phyloP scores from a whole-genome alignment of 2,113 vertebrate genomes.

The Trichechus manatus region DNA sequence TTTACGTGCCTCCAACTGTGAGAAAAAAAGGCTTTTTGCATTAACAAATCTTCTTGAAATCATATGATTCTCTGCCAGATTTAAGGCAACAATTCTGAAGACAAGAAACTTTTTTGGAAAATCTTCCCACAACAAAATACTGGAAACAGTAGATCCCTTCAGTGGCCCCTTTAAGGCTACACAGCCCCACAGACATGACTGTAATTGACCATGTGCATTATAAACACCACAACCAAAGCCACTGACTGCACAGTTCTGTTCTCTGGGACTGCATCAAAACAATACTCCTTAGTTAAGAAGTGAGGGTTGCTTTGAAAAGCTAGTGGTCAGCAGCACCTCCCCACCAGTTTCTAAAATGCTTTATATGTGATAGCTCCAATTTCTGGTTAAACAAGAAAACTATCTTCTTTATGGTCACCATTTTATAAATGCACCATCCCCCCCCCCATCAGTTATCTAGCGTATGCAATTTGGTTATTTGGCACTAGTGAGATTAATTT shows the following conservation, averaged over 20 bases:
- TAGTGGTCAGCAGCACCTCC: neutral
- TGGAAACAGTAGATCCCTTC: neutral
- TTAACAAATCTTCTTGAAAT: slow-evolving; percentile 29
- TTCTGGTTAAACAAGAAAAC: slow-evolving; percentile 11
- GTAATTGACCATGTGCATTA: neutral
- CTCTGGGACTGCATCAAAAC: neutral
- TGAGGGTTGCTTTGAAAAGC: slow-evolving; percentile 11
- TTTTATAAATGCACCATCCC: neutral
- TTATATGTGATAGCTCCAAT: neutral
- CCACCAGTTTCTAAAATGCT: neutral
- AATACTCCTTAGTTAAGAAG: neutral
- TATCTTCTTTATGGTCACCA: neutral
- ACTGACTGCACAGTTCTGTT: neutral
- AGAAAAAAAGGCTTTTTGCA: neutral
- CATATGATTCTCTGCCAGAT: slow-evolving; percentile 26
- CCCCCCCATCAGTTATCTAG: neutral
- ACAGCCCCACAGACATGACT: neutral
- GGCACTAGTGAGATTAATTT: slow-evolving; percentile 43
- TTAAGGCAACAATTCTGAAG: slow-evolving; percentile 1
- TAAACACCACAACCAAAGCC: slow-evolving; percentile 21
- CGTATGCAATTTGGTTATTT: neutral
- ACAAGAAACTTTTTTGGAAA: neutral
- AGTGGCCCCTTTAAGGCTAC: neutral
- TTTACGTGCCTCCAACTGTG: neutral
- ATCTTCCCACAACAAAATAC: neutral